Conservation (phyloP, 53 echinoderm and acorn worm genomes). For the Zoroaster sp. region DNA sequence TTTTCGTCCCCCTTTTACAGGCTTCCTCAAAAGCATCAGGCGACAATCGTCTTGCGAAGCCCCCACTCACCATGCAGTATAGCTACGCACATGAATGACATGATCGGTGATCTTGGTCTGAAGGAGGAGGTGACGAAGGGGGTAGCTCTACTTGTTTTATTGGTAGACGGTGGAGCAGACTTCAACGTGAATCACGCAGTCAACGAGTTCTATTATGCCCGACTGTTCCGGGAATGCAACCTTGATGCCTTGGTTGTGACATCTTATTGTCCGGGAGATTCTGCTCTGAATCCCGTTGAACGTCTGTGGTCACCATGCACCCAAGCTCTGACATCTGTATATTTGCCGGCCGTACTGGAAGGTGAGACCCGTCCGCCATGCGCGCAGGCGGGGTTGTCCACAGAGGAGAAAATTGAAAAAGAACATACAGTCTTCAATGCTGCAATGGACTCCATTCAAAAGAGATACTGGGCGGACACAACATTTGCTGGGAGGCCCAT, state of each 20-base stretch:
- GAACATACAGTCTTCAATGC: too few species aligned
- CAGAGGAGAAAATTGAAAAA: too few species aligned
- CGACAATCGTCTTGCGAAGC: not conserved
- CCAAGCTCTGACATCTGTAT: not conserved
- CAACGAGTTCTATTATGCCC: constrained; percentile 7
- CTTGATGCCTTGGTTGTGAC: constrained; percentile 16
- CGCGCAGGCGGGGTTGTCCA: not conserved
- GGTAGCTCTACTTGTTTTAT: not conserved
- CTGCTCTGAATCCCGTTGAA: not conserved
- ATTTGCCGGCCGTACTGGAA: not conserved
- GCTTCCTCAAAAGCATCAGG: not conserved
- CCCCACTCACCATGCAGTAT: not conserved
- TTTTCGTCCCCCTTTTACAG: not conserved
- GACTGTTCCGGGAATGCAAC: constrained; percentile 10
- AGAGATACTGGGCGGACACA: too few species aligned
- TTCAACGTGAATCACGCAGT: constrained; percentile 7
- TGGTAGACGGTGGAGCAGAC: constrained; percentile 8
- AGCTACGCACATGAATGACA: constrained; percentile 11
- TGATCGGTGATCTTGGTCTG: not conserved
- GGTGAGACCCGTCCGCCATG: not conserved
- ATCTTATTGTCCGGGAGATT: constrained; percentile 11
- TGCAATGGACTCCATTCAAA: too few species aligned
- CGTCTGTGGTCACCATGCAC: constrained; percentile 2
- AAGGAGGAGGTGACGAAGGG: not conserved
- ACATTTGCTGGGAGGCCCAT: too few species aligned